Conservation (phyloP, 2,113 vertebrate genomes). For the Nibea coibor region DNA sequence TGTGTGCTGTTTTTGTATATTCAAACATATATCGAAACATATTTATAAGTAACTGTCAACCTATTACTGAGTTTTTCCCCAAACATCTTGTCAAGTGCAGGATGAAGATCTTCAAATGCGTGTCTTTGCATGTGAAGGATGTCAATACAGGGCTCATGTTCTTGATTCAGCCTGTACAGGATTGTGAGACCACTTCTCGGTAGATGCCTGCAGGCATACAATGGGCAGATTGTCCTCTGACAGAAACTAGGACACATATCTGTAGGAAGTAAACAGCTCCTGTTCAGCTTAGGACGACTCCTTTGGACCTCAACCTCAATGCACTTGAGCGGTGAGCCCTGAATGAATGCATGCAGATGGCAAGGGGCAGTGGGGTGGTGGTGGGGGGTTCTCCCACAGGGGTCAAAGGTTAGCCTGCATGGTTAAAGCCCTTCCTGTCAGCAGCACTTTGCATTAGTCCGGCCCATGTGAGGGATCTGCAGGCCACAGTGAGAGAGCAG, state of each 20-base stretch:
- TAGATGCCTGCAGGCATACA: slow-evolving; percentile 66
- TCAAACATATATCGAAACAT: neutral
- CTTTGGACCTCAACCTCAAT: slow-evolving; percentile 45
- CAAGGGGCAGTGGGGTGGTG: neutral
- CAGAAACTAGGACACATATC: slow-evolving; percentile 73
- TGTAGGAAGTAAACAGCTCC: slow-evolving; percentile 71
- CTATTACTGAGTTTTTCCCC: neutral
- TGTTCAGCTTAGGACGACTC: slow-evolving; percentile 39
- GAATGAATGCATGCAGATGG: slow-evolving; percentile 42
- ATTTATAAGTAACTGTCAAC: neutral
- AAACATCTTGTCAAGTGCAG: neutral
- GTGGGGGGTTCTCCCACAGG: neutral
- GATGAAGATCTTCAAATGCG: neutral
- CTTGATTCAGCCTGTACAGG: slow-evolving; percentile 29
- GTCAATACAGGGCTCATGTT: slow-evolving; percentile 18
- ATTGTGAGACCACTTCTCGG: slow-evolving; percentile 44
- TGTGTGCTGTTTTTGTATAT: neutral
- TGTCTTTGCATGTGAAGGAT: slow-evolving; percentile 45
- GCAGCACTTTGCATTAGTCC: slow-evolving; percentile 57
- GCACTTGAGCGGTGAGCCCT: slow-evolving; percentile 25
- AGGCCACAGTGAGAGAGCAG: slow-evolving; percentile 38
- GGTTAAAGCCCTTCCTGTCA: slow-evolving; percentile 69
- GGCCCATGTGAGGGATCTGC: slow-evolving; percentile 18
- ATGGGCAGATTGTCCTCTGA: slow-evolving; percentile 69
- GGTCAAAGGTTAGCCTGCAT: slow-evolving; percentile 59